These are phyloP conservation scores for Australoheros scitulus DNA, from an alignment of 2,113 vertebrate species.

Conservation along the genomic window DNA sequence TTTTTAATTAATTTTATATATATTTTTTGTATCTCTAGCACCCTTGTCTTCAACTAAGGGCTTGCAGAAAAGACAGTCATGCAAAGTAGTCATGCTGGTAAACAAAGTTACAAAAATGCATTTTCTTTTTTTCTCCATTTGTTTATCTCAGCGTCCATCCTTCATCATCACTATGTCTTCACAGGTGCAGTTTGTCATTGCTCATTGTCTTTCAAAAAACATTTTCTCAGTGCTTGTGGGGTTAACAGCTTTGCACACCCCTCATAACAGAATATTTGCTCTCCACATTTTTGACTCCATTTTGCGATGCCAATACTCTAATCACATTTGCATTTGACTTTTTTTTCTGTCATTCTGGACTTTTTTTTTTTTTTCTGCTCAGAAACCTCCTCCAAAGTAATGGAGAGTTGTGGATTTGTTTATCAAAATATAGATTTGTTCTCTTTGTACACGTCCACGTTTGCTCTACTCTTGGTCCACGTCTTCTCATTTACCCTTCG, in stretches of 20 bases:
- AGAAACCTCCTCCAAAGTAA: conserved; percentile 57
- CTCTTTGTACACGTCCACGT: conserved; percentile 77
- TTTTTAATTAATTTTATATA: conserved; percentile 78
- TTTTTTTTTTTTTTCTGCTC: conserved; percentile 31
- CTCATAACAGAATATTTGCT: conserved; percentile 28
- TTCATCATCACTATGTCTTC: conserved; percentile 46
- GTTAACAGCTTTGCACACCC: conserved; percentile 18
- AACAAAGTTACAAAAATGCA: conserved; percentile 87
- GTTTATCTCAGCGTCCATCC: conserved; percentile 64
- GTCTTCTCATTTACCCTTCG: conserved; percentile 32
- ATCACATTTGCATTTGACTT: conserved; percentile 52
- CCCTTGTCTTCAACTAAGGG: conserved; percentile 83
- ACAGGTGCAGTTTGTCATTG: conserved; percentile 48
- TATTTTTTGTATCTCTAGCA: conserved; percentile 81
- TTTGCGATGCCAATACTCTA: conserved; percentile 55
- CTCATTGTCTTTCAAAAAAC: conserved; percentile 54
- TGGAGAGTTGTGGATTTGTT: conserved; percentile 68
- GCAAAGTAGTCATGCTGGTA: conserved; percentile 87
- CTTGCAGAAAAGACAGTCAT: conserved; percentile 86
- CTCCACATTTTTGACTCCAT: conserved; percentile 32
- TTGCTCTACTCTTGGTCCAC: conserved; percentile 58
- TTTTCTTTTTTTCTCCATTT: conserved; percentile 70
- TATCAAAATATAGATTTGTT: conserved; percentile 84
- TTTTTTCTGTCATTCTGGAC: conserved; percentile 24
- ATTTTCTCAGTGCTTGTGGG: conserved; percentile 21